A percentile compares a stretch with the other conserved stretches of the same genome.
These are phyloP conservation scores for Albula goreensis DNA, from an alignment of 2,113 vertebrate genomes.

Conservation along the genomic window DNA sequence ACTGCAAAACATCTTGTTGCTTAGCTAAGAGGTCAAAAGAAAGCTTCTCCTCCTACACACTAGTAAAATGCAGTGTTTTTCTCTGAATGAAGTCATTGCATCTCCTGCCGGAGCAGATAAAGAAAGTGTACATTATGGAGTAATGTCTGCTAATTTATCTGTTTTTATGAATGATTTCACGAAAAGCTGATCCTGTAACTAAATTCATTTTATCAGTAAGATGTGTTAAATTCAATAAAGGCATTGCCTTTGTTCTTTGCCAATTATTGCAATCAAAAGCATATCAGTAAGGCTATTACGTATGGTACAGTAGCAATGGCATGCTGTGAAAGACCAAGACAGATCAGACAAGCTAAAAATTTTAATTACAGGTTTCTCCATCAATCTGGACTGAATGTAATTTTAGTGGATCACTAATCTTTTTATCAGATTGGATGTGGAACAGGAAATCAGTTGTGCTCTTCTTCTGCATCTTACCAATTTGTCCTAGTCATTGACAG, in stretches of 20 bases:
- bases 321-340: background rate
- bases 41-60: background rate
- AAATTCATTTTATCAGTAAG: constrained; percentile 23
- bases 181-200: constrained; percentile 37
- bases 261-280: background rate
- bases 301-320: background rate
- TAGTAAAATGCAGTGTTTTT: background rate
- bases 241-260: constrained; percentile 30
- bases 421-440: constrained; percentile 1
- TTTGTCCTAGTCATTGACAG: background rate
- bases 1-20: constrained; percentile 2
- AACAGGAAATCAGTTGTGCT: background rate
- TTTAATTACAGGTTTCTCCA: constrained; percentile 14
- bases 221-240: constrained; percentile 41
- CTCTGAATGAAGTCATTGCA: background rate
- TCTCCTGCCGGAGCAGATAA: background rate
- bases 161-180: constrained; percentile 18
- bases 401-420: background rate
- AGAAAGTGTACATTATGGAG: background rate
- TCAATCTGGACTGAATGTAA: background rate
- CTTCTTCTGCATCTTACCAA: background rate
- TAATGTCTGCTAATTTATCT: constrained; percentile 37
- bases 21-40: background rate
- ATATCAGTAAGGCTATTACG: background rate
- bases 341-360: background rate